Percentiles rank a stretch among this genome's conserved stretches.
phyloP scores from a whole-genome alignment of 2,113 vertebrate genomes.

The Oncorhynchus nerka region DNA sequence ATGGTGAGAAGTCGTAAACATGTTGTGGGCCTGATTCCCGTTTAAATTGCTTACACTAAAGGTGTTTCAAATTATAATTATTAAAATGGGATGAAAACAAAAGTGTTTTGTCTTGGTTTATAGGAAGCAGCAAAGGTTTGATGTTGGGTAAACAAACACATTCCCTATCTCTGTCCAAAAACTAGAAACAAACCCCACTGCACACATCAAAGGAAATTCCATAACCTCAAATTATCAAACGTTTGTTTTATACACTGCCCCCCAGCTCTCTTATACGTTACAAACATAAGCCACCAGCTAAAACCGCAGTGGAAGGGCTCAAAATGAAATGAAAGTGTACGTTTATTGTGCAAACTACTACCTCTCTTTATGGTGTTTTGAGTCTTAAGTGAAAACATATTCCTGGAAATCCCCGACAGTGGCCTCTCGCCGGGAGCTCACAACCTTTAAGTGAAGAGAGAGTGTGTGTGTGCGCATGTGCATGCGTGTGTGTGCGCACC shows the following conservation, averaged over 20 bases:
- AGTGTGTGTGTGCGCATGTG: too few relatives aligned
- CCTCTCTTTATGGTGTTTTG: constrained; percentile 65
- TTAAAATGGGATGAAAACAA: constrained; percentile 18
- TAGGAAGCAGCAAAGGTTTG: constrained; percentile 27
- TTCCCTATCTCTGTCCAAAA: constrained; percentile 37
- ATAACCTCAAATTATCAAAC: constrained; percentile 1
- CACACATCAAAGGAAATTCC: constrained; percentile 37
- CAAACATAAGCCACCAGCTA: constrained; percentile 8
- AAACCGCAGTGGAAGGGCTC: constrained; percentile 25
- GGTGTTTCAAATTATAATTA: background rate
- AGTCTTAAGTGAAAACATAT: constrained; percentile 69
- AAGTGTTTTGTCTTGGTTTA: constrained; percentile 28
- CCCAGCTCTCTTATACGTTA: constrained; percentile 33
- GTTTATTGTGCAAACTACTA: constrained; percentile 62
- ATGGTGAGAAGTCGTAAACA: constrained; percentile 19
- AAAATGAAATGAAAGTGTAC: constrained; percentile 53
- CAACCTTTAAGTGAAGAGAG: background rate
- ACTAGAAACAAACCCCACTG: constrained; percentile 16
- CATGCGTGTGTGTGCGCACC: constrained; percentile 1
- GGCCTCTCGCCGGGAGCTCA: constrained; percentile 53
- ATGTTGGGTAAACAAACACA: constrained; percentile 27
- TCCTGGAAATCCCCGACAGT: constrained; percentile 46
- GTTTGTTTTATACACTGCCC: background rate
- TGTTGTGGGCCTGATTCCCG: background rate
- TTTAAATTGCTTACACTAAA: background rate